phyloP scores from a whole-genome alignment of 1,140 invertebrate genomes.

The Eulimnadia texana region DNA sequence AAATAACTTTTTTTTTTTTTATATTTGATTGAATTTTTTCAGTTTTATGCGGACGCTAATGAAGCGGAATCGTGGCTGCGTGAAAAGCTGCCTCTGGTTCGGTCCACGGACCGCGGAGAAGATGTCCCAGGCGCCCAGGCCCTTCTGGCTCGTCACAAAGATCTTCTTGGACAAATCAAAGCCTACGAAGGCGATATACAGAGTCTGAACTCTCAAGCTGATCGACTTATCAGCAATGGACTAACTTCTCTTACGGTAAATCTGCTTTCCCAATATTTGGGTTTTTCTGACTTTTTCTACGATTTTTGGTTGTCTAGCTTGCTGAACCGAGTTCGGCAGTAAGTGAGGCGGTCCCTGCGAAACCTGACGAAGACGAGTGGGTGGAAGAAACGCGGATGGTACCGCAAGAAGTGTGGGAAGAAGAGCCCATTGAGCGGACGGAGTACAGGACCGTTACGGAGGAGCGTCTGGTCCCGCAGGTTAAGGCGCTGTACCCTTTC shows the following conservation, averaged over 20 bases:
- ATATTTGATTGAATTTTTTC: slow-evolving; percentile 19
- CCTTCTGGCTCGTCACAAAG: slow-evolving; percentile 66
- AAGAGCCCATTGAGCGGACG: slow-evolving; percentile 69
- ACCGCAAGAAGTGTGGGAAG: slow-evolving; percentile 79
- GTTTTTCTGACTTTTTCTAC: no score
- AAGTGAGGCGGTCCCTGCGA: slow-evolving; percentile 18
- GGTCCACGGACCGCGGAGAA: slow-evolving; percentile 71
- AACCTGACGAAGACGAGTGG: slow-evolving; percentile 26
- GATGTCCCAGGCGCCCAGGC: slow-evolving; percentile 81
- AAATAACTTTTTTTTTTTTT: background rate
- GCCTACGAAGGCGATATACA: slow-evolving; percentile 81
- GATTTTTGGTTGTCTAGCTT: background rate
- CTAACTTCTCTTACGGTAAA: slow-evolving; percentile 56
- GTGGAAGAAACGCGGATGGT: slow-evolving; percentile 43
- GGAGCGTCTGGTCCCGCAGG: slow-evolving; percentile 74
- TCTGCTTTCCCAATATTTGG: no score
- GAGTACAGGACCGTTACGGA: slow-evolving; percentile 72
- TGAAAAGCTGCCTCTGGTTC: slow-evolving; percentile 75
- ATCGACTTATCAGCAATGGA: slow-evolving; percentile 59
- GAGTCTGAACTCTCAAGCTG: slow-evolving; percentile 68
- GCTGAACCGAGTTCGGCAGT: background rate
- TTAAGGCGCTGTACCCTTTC: slow-evolving; percentile 73
- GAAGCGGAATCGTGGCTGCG: slow-evolving; percentile 95
- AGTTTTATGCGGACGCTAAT: slow-evolving; percentile 93
- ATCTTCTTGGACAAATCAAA: slow-evolving; percentile 77